These are phyloP conservation scores for Ciconia nigra DNA, from an alignment of 2,797 vertebrate species.

Conservation along the genomic window DNA sequence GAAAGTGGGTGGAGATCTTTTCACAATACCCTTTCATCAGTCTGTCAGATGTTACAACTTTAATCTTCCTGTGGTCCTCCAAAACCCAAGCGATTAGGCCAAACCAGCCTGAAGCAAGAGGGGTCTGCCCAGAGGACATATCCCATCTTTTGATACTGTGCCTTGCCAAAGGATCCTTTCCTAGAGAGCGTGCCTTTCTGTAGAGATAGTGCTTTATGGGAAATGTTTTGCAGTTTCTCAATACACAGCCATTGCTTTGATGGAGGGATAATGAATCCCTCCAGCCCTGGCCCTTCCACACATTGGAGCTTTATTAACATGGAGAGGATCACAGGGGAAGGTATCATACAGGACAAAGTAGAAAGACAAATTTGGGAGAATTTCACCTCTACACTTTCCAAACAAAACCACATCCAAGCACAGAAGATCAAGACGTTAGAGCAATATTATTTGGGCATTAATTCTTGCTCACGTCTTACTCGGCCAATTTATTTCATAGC, in stretches of 20 bases:
- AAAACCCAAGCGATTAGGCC: neutral
- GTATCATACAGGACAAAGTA: neutral
- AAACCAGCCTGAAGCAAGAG: neutral
- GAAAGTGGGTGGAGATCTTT: neutral
- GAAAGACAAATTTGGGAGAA: neutral
- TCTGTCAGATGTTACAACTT: neutral
- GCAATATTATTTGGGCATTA: neutral
- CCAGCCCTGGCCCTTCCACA: neutral
- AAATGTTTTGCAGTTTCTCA: neutral
- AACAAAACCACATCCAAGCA: neutral
- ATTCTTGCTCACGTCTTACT: neutral
- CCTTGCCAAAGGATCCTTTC: neutral
- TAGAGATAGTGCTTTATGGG: neutral
- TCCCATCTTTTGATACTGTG: neutral
- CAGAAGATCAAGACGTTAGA: neutral
- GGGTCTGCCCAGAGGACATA: neutral
- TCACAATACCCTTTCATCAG: neutral
- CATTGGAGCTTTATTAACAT: neutral
- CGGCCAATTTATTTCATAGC: neutral
- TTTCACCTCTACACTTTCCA: neutral
- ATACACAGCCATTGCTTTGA: neutral
- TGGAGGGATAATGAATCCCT: neutral
- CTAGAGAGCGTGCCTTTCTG: neutral
- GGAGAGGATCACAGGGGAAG: neutral
- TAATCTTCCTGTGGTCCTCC: neutral